Conservation (phyloP, 2,797 vertebrate species). For the Sciaenops ocellatus region DNA sequence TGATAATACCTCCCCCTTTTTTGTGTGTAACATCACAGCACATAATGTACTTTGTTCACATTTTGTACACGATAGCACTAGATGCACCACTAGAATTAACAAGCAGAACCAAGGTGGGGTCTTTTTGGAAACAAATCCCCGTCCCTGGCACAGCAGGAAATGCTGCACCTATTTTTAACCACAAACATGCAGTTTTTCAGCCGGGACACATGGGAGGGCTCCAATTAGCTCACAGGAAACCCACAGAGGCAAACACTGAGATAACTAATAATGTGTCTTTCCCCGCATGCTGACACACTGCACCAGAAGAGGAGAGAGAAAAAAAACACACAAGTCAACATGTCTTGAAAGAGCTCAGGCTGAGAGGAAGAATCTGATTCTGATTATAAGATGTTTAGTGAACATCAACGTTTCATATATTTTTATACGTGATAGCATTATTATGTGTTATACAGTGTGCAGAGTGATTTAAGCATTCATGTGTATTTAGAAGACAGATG, state of each 20-base stretch:
- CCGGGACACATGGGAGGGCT: conserved; percentile 80
- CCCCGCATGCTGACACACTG: conserved; percentile 69
- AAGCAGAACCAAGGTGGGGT: conserved; percentile 56
- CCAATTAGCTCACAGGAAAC: conserved; percentile 86
- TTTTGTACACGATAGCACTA: not conserved
- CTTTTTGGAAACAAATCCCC: conserved; percentile 52
- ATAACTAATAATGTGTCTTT: conserved; percentile 80
- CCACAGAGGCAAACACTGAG: conserved; percentile 83
- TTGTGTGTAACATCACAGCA: not conserved
- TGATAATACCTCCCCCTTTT: not conserved
- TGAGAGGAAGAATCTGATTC: not conserved
- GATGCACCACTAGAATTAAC: conserved; percentile 33
- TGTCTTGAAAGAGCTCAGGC: conserved; percentile 30
- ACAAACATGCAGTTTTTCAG: conserved; percentile 83
- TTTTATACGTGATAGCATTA: not conserved
- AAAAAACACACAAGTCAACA: not conserved
- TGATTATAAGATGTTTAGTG: conserved; percentile 4
- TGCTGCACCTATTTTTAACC: conserved; percentile 83
- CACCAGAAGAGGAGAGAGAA: conserved; percentile 33
- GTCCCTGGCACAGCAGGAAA: conserved; percentile 79
- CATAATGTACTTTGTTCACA: conserved; percentile 7
- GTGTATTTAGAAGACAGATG: not conserved
- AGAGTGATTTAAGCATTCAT: not conserved
- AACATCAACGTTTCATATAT: not conserved
- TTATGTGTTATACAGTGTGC: not conserved